phyloP scores from a whole-genome alignment of 2,113 vertebrate genomes.

The Trichomycterus rosablanca region DNA sequence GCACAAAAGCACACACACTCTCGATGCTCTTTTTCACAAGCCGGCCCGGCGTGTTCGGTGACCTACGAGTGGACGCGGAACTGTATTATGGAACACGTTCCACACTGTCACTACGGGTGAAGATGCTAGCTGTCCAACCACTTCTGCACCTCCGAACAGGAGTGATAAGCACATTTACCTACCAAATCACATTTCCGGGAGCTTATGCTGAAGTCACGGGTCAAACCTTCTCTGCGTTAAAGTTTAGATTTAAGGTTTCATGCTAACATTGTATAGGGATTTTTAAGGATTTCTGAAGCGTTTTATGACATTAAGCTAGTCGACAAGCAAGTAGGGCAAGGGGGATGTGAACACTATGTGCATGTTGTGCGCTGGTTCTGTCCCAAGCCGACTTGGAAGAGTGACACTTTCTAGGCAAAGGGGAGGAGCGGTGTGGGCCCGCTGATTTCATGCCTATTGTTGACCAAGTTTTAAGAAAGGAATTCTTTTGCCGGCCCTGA shows the following conservation, averaged over 20 bases:
- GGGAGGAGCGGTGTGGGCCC: slow-evolving; percentile 64
- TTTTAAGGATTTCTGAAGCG: not conserved
- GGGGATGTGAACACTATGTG: slow-evolving; percentile 7
- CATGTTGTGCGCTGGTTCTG: slow-evolving; percentile 39
- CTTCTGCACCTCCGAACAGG: slow-evolving; percentile 29
- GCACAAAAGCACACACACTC: slow-evolving; percentile 32
- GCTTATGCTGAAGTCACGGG: slow-evolving; percentile 21
- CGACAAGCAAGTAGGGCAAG: not conserved
- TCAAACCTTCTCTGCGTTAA: no score
- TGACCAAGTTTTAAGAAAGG: slow-evolving; percentile 70
- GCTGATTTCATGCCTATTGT: slow-evolving; percentile 87
- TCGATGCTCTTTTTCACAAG: slow-evolving; percentile 27
- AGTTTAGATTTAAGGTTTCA: no score
- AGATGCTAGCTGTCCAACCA: slow-evolving; percentile 32
- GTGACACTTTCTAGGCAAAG: slow-evolving; percentile 70
- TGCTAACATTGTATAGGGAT: not conserved
- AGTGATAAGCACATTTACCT: slow-evolving; percentile 26
- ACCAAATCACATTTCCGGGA: slow-evolving; percentile 45
- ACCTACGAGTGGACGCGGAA: slow-evolving; percentile 29
- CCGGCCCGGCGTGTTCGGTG: slow-evolving; percentile 36
- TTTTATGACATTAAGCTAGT: not conserved
- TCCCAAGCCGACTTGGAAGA: slow-evolving; percentile 59
- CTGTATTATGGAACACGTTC: slow-evolving; percentile 37
- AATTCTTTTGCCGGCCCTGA: slow-evolving; percentile 80
- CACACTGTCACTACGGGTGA: slow-evolving; percentile 39